Conservation (phyloP, 2,797 vertebrate genomes). For the Spinus olivaceus region DNA sequence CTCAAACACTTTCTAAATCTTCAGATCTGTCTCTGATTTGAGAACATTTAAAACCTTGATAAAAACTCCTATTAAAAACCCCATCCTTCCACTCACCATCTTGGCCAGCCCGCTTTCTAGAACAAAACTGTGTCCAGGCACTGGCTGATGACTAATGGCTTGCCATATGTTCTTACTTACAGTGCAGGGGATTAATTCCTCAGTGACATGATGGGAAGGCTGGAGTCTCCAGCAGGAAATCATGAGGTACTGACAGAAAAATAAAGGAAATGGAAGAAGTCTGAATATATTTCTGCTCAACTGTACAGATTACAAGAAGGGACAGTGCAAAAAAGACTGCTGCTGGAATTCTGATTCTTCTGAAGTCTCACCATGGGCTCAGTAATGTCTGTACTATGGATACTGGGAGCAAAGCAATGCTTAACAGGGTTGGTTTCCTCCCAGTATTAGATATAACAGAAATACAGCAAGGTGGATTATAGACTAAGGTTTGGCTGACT, state of each 20-base stretch:
- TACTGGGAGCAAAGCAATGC: background rate
- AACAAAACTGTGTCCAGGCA: background rate
- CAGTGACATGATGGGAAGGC: background rate
- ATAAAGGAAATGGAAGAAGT: background rate
- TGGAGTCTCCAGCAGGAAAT: background rate
- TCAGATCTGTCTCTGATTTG: background rate
- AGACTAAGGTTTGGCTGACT: background rate
- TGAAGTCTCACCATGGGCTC: background rate
- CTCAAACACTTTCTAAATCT: background rate
- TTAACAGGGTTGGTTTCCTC: background rate
- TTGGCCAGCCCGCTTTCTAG: background rate
- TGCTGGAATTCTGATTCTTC: background rate
- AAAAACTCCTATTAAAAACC: background rate
- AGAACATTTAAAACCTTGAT: background rate
- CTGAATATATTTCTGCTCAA: background rate
- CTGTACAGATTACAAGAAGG: background rate
- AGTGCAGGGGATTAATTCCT: background rate
- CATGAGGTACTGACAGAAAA: background rate
- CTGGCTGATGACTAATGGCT: background rate
- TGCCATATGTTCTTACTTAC: background rate
- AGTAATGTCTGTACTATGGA: background rate
- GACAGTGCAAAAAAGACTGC: background rate
- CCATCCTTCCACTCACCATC: background rate
- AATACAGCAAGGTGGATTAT: background rate
- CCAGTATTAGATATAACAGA: background rate